Evolutionary conservation across 2,797 vertebrate species (phyloP), one percentile per base, ranked within the genome.

Genomic region (Crenichthys baileyi): DNA sequence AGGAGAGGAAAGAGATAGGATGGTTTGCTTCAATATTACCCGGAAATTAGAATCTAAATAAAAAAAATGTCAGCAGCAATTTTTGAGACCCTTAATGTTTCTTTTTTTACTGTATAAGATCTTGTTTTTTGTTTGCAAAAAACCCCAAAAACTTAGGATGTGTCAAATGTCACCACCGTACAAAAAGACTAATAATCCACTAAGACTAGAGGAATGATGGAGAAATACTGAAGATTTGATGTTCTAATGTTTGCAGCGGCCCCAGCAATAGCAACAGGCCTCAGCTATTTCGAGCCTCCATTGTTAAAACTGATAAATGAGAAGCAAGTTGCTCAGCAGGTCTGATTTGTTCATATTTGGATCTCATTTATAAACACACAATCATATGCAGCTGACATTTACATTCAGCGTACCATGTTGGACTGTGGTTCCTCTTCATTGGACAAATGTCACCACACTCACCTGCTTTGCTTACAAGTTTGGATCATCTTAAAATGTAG

Each of bases 251-350:
- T 46, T 46, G 50, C 46, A 41, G 48, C 29, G 7, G 13, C 39
- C 16, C 3, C 13, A 18, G 56, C 61, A 7, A 41, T 18, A 63
- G 1, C 8, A 3, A 36, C 26, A 16, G 29, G 4, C 16, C 3
- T 6, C 29, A 24, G 44, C 26, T 31, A 5, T n/a, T 75, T 24
- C 7, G 29, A 26, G 12, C 11, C 1, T 67, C 18, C 44, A 46
- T 24, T 26, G 53, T 68, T 20, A 48, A 50, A 71, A 70, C n/a
- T 26, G 56, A 56, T 44, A 39, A 78, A 56, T 56, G 29, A 63
- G 39, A 29, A 70, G 58, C 4, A 6, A 44, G 5, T 61, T 81
- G 61, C 48, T 72, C 44, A 48, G 56, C 7, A 77, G 22, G 20
- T 16, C 6, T 61, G 11, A 50, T 46, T 75, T 58, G 24, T 81